A percentile compares a stretch with the other conserved stretches of the same genome.
These are phyloP conservation scores for Aspidiotus destructor DNA, from an alignment of 2,888 invertebrate species.

Conservation along the genomic window DNA sequence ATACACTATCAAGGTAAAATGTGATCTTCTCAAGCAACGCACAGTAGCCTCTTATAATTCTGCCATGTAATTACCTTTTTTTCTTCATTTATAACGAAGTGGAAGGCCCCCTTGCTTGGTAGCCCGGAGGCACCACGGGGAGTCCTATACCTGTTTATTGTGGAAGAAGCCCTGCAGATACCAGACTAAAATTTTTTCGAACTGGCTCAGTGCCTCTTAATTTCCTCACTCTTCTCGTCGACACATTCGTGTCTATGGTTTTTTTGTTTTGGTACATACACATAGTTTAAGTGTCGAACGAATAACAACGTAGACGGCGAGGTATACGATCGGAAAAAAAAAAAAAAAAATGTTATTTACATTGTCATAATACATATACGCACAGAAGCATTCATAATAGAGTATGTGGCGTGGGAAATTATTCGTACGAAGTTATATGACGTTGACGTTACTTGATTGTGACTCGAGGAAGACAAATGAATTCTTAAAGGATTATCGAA, in stretches of 20 bases:
- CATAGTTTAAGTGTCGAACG: too few species aligned
- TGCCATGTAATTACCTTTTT: slow-evolving; percentile 33
- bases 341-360: too few species aligned
- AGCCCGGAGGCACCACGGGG: slow-evolving; percentile 26
- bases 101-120: slow-evolving; percentile 20
- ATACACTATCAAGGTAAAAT: slow-evolving; percentile 24
- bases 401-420: too few species aligned
- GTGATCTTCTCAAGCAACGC: slow-evolving; percentile 30
- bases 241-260: background rate
- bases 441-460: too few species aligned
- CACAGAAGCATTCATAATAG: too few species aligned
- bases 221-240: background rate
- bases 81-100: slow-evolving; percentile 31
- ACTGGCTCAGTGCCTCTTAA: background rate
- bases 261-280: too few species aligned
- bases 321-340: too few species aligned
- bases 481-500: too few species aligned
- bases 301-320: too few species aligned
- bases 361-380: too few species aligned
- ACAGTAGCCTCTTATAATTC: slow-evolving; percentile 32
- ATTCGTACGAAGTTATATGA: too few species aligned
- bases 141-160: slow-evolving; percentile 10
- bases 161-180: slow-evolving; percentile 2
- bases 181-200: slow-evolving; percentile 1
- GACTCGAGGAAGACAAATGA: too few species aligned